Conservation (phyloP, 2,113 vertebrate genomes). For the Lates calcarifer region DNA sequence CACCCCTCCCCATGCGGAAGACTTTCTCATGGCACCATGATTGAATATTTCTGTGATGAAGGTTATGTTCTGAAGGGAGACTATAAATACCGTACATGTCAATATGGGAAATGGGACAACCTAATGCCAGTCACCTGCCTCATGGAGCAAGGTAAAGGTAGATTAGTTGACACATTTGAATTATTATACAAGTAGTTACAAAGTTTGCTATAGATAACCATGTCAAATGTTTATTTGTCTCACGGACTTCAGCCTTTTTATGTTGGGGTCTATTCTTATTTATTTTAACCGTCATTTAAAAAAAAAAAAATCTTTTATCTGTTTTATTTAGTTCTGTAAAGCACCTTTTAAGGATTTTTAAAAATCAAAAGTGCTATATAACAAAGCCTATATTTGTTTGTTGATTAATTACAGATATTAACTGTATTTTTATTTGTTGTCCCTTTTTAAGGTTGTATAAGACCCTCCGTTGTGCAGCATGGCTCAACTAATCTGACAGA, state of each 20-base stretch:
- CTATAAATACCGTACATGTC: conserved; percentile 93
- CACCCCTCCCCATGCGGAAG: conserved; percentile 92
- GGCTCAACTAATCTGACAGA: conserved; percentile 80
- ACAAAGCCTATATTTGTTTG: background rate
- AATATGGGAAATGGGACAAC: conserved; percentile 93
- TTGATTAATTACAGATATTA: background rate
- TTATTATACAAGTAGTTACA: background rate
- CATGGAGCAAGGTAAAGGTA: conserved; percentile 84
- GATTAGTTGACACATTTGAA: background rate
- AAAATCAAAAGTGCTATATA: background rate
- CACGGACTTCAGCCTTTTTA: conserved; percentile 84
- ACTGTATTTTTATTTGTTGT: conserved; percentile 1
- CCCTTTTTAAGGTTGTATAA: conserved; percentile 69
- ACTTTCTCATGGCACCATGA: conserved; percentile 89
- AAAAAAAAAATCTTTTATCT: no score
- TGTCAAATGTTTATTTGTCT: background rate
- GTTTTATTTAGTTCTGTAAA: background rate
- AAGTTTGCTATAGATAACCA: background rate
- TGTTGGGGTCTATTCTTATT: background rate
- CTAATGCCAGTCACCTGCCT: conserved; percentile 92
- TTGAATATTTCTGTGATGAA: conserved; percentile 93
- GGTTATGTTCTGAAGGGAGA: conserved; percentile 94
- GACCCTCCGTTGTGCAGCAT: conserved; percentile 77
- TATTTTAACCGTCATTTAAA: background rate
- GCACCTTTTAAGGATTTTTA: background rate